Evolutionary conservation across 2,113 vertebrate genomes (phyloP).

Genomic region (Bettongia penicillata): DNA sequence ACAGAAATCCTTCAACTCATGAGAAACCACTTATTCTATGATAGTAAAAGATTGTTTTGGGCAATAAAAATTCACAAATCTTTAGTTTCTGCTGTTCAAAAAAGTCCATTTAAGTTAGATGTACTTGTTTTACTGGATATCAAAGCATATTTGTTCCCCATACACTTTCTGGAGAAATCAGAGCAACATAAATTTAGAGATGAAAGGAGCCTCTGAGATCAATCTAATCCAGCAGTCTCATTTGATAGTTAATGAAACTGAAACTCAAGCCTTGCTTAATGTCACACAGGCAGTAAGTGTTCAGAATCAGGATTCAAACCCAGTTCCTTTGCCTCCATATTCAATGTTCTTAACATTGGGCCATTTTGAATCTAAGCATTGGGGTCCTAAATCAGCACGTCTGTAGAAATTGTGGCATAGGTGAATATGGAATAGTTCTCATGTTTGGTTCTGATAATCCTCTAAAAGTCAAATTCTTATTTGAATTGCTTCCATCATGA

Average conservation of each 20-base stretch:
- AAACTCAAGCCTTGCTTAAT: neutral
- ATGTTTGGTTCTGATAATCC: constrained; percentile 14
- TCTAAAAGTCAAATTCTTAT: constrained; percentile 15
- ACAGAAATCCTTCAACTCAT: constrained; percentile 8
- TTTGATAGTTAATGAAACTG: neutral
- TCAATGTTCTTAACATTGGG: neutral
- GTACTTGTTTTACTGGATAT: constrained; percentile 56
- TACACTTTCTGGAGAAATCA: constrained; percentile 9
- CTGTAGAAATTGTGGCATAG: neutral
- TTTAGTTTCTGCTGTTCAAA: neutral
- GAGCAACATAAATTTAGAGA: neutral
- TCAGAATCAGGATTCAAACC: neutral
- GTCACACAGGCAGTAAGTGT: neutral
- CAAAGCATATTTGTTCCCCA: constrained; percentile 25
- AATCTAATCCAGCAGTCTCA: neutral
- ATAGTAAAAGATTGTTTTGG: constrained; percentile 7
- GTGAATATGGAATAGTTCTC: neutral
- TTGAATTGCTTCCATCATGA: neutral
- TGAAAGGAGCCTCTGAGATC: neutral
- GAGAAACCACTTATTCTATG: constrained; percentile 4
- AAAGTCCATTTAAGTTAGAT: constrained; percentile 16
- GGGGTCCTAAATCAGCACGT: neutral
- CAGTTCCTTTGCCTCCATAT: neutral
- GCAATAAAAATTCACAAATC: neutral
- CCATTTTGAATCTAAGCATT: neutral